Evolutionary conservation across 2,113 vertebrate genomes (phyloP).

Genomic region (Takifugu flavidus): DNA sequence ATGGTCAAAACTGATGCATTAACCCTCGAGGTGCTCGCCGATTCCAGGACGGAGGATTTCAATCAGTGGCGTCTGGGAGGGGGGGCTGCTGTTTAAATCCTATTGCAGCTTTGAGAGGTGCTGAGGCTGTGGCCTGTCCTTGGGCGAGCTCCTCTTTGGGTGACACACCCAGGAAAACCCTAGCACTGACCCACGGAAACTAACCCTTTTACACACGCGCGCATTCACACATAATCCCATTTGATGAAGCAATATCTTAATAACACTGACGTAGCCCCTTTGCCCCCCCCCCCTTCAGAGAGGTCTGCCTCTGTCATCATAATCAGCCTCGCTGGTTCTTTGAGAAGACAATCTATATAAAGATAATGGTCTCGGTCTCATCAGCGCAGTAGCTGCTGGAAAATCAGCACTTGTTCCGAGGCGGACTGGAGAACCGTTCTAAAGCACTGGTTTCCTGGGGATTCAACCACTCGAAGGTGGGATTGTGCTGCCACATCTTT

Average conservation of each 20-base stretch:
- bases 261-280: slow-evolving; percentile 63
- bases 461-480: slow-evolving; percentile 5
- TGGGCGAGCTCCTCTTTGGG: slow-evolving; percentile 49
- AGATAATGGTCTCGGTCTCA: slow-evolving; percentile 21
- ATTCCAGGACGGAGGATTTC: slow-evolving; percentile 47
- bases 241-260: slow-evolving; percentile 78
- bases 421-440: slow-evolving; percentile 8
- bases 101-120: slow-evolving; percentile 53
- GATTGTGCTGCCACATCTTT: neutral
- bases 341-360: slow-evolving; percentile 38
- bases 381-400: neutral
- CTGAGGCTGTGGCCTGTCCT: slow-evolving; percentile 62
- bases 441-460: slow-evolving; percentile 11
- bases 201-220: slow-evolving; percentile 65
- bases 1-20: slow-evolving; percentile 44
- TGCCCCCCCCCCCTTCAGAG: slow-evolving; percentile 36
- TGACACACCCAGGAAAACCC: slow-evolving; percentile 44
- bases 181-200: slow-evolving; percentile 60
- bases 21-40: slow-evolving; percentile 28
- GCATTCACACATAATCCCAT: slow-evolving; percentile 63
- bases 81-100: slow-evolving; percentile 61
- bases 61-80: slow-evolving; percentile 41
- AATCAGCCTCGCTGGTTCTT: slow-evolving; percentile 46
- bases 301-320: slow-evolving; percentile 56
- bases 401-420: slow-evolving; percentile 1